phyloP scores from a whole-genome alignment of 2,113 vertebrate genomes.

The Eonycteris spelaea region DNA sequence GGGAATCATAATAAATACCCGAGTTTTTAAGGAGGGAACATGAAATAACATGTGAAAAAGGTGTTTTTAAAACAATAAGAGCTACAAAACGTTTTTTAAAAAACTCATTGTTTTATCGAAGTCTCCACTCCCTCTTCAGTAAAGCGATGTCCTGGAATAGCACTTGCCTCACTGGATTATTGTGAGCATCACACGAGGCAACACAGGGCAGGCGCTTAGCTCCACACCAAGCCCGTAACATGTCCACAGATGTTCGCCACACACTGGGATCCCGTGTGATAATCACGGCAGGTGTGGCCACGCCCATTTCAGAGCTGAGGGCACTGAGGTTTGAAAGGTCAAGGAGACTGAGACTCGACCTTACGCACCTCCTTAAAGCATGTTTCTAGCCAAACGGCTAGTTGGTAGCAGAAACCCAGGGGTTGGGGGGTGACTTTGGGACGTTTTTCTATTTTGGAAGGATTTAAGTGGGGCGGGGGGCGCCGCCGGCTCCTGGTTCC shows the following conservation, averaged over 20 bases:
- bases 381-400: neutral
- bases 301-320: neutral
- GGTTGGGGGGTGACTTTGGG: too few relatives aligned
- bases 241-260: too few relatives aligned
- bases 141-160: neutral
- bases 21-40: neutral
- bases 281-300: fast-evolving
- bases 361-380: too few relatives aligned
- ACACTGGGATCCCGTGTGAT: fast-evolving
- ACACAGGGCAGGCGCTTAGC: too few relatives aligned
- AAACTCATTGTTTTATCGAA: too few relatives aligned
- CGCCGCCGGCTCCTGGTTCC: neutral
- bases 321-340: neutral
- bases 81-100: neutral
- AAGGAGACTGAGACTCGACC: neutral
- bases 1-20: neutral
- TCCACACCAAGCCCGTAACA: neutral
- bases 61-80: neutral
- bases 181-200: neutral
- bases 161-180: neutral
- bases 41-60: neutral
- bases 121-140: neutral
- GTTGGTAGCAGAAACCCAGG: neutral
- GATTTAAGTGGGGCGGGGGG: neutral
- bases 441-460: neutral